phyloP scores from a whole-genome alignment of 2,113 vertebrate genomes.

The Cavia porcellus region DNA sequence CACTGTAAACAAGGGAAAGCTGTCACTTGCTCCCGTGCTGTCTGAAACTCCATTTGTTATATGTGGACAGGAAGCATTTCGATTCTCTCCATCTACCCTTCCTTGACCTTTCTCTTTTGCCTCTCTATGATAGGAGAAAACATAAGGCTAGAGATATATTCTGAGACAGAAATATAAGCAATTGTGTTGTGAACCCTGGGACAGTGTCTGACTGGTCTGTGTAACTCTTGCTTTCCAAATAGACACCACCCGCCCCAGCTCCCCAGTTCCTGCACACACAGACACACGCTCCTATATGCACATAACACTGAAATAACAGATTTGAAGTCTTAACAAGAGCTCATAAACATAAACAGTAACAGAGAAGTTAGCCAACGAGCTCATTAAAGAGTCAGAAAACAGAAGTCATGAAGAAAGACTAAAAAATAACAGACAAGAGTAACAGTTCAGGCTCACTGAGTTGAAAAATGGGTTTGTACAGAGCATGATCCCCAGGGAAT shows the following conservation, averaged over 20 bases:
- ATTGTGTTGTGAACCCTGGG: not conserved
- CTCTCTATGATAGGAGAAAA: not conserved
- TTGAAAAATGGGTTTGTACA: not conserved
- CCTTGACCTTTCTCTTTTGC: not conserved
- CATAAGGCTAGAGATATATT: not conserved
- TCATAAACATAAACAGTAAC: conserved; percentile 54
- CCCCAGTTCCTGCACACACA: not conserved
- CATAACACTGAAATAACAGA: not conserved
- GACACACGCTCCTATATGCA: too few species aligned
- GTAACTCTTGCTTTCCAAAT: not conserved
- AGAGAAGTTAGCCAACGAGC: conserved; percentile 36
- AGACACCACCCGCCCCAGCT: not conserved
- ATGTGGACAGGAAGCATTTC: not conserved
- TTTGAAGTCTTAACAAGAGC: conserved; percentile 17
- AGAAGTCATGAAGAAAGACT: conserved; percentile 23
- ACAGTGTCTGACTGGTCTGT: not conserved
- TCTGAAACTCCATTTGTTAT: not conserved
- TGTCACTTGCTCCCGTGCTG: not conserved
- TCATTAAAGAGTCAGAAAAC: conserved; percentile 54
- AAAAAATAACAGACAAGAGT: not conserved
- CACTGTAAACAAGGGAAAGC: not conserved
- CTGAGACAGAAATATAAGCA: not conserved
- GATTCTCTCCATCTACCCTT: not conserved
- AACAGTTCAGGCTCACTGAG: not conserved
- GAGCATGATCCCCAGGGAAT: not conserved